Conservation (phyloP, 2,888 invertebrate genomes). For the Carpatolechia fugitivella region DNA sequence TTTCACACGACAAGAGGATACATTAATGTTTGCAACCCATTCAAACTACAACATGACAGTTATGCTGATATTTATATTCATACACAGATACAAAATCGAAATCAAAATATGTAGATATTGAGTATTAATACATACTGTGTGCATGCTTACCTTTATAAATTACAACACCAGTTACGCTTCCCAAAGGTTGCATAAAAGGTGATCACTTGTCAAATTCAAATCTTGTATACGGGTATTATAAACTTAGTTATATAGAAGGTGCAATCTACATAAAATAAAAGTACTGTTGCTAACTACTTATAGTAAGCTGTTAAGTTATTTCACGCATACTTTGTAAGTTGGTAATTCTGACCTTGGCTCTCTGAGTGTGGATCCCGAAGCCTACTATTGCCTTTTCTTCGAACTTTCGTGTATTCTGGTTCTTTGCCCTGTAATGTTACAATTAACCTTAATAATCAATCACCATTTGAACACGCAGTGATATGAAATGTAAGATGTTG, state of each 20-base stretch:
- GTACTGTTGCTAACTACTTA: slow-evolving; percentile 67
- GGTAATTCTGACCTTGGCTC: slow-evolving; percentile 84
- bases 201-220: slow-evolving; percentile 74
- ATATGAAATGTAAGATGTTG: slow-evolving; percentile 33
- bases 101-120: slow-evolving; percentile 28
- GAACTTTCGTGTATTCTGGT: slow-evolving; percentile 90
- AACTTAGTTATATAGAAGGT: slow-evolving; percentile 64
- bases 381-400: slow-evolving; percentile 89
- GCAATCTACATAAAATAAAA: slow-evolving; percentile 73
- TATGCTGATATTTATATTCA: slow-evolving; percentile 1
- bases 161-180: slow-evolving; percentile 77
- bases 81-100: slow-evolving; percentile 13
- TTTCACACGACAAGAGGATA: neutral
- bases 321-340: slow-evolving; percentile 14
- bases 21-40: neutral
- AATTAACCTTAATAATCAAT: neutral
- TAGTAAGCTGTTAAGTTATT: slow-evolving; percentile 50
- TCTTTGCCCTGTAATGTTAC: slow-evolving; percentile 82
- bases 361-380: slow-evolving; percentile 90
- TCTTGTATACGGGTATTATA: slow-evolving; percentile 64
- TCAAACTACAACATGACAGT: slow-evolving; percentile 5
- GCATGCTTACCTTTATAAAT: slow-evolving; percentile 78
- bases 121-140: slow-evolving; percentile 64
- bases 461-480: neutral
- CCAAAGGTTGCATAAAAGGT: slow-evolving; percentile 77